Evolutionary conservation across 2,888 invertebrate genomes (phyloP), one percentile per base, ranked within the genome.

Genomic region (Terebella lapidaria): DNA sequence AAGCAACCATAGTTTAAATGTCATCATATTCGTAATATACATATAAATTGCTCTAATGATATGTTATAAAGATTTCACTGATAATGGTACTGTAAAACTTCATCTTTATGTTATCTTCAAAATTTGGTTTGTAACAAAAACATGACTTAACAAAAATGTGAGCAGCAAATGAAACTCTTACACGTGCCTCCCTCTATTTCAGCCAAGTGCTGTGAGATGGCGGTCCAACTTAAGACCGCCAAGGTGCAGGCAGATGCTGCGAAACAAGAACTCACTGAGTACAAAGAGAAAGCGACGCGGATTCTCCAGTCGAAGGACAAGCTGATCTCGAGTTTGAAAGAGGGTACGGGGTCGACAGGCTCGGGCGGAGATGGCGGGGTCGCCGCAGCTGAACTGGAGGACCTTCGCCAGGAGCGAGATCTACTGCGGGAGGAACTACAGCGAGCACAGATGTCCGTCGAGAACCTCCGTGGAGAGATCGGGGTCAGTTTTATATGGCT

Each of bases 251-350:
- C 80, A 27, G 81, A 82, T 24, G 71, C 77, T 25, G 76, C 81
- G 24, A 80, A 81, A 67, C 81, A 79, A 68, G 90, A 91, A 74
- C 84, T 90, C 70, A 85, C 87, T 58, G 88, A 88, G 58, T 91
- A 91, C 78, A 87, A 89, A 69, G 85, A 86, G n/a, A 88, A 91
- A 72, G 91, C 91, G 0, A 86, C 89, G 70, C 84, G 87, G 66
- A 89, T 90, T 61, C 22, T 49, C 18, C 70, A 81, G 78, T 79
- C 81, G 64, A 91, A 91, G 72, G 91, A 91, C 72, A 85, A 86
- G 68, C 79, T 90, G 62, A 69, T 67, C 47, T 45, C 65, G 25
- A 68, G 60, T 20, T 58, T 70, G 60, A 70, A 67, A 51, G 69
- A 71, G 25, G 65, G 63, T 26, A 73, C 70, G 29, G 67, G 67